Evolutionary conservation across 2,797 vertebrate genomes (phyloP).

Genomic region (Cossypha heuglini): DNA sequence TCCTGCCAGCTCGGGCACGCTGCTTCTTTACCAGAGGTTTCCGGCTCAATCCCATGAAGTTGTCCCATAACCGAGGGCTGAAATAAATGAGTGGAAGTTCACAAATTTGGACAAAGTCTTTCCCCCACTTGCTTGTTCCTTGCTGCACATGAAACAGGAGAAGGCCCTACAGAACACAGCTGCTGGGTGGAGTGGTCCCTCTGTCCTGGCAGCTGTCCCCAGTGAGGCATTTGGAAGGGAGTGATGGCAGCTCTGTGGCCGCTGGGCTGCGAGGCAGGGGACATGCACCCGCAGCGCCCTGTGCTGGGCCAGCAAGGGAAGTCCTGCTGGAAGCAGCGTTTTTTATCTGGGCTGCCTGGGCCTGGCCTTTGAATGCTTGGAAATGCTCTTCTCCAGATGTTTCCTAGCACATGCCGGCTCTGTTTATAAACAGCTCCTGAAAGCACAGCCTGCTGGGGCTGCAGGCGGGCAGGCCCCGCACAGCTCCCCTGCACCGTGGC

Average conservation of each 20-base stretch:
- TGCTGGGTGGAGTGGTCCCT: background rate
- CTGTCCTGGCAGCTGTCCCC: background rate
- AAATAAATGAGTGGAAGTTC: background rate
- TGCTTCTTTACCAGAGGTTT: background rate
- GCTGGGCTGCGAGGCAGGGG: fast-evolving
- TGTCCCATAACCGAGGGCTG: background rate
- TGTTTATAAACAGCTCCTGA: constrained; percentile 71
- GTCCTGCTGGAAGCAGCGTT: constrained; percentile 44
- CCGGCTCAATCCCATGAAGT: background rate
- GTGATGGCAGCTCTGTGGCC: fast-evolving
- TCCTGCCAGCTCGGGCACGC: background rate
- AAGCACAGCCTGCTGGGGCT: constrained; percentile 13
- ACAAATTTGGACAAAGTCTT: background rate
- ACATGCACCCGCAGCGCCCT: background rate
- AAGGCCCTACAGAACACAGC: background rate
- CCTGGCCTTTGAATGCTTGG: constrained; percentile 68
- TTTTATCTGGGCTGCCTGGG: constrained; percentile 55
- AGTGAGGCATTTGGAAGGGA: background rate
- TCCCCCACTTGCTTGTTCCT: background rate
- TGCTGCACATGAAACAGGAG: background rate
- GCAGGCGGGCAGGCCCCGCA: background rate
- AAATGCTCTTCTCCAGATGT: constrained; percentile 74
- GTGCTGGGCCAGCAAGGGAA: constrained; percentile 56
- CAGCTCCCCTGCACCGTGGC: background rate
- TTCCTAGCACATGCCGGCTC: constrained; percentile 57